phyloP scores from a whole-genome alignment of 2,888 invertebrate genomes.

The Rhingia rostrata region DNA sequence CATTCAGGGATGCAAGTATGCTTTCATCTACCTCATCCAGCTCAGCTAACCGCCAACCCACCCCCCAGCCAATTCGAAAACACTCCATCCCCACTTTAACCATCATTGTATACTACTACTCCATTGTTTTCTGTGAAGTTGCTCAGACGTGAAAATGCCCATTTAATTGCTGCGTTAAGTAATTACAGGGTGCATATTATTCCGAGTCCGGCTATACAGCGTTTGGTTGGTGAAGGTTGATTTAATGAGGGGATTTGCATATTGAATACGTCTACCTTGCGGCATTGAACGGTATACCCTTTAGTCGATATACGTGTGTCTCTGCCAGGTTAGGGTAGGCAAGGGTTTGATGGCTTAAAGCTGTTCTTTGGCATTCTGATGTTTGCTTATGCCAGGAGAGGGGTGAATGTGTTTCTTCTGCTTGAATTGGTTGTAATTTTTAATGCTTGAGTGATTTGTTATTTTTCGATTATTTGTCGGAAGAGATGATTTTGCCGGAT shows the following conservation, averaged over 20 bases:
- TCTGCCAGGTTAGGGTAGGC: background rate
- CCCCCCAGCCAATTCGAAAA: background rate
- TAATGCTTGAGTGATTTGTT: conserved; percentile 69
- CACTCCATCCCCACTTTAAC: background rate
- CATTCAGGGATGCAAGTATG: conserved; percentile 61
- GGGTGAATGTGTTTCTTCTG: conserved; percentile 56
- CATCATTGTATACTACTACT: conserved; percentile 26
- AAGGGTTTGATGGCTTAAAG: conserved; percentile 16
- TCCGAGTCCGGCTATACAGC: conserved; percentile 55
- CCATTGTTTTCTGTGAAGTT: conserved; percentile 70
- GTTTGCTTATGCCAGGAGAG: conserved; percentile 28
- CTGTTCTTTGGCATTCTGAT: conserved; percentile 46
- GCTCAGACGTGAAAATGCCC: conserved; percentile 74
- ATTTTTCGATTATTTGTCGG: conserved; percentile 48
- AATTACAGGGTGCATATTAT: conserved; percentile 74
- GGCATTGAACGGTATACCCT: conserved; percentile 32
- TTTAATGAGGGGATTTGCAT: conserved; percentile 74
- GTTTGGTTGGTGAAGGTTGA: conserved; percentile 64
- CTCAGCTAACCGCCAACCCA: background rate
- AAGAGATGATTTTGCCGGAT: background rate
- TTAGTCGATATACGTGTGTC: conserved; percentile 17
- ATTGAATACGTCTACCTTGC: conserved; percentile 64
- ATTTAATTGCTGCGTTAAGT: conserved; percentile 75
- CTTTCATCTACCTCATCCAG: conserved; percentile 19
- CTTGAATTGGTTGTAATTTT: conserved; percentile 71